Evolutionary conservation across 2,797 vertebrate genomes (phyloP).

Genomic region (Pteronotus mesoamericanus): DNA sequence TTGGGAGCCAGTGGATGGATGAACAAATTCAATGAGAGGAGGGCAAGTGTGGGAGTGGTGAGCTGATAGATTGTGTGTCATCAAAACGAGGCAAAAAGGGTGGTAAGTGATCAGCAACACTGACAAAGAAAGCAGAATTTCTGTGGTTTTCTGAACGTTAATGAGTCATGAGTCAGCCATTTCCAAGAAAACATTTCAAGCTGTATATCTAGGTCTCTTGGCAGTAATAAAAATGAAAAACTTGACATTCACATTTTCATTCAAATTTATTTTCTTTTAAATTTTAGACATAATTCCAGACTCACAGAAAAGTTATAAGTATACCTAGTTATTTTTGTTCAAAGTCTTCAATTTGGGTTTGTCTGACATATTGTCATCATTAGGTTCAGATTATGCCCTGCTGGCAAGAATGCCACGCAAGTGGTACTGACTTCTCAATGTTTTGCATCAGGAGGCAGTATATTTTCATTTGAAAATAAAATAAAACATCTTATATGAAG

Average conservation of each 20-base stretch:
- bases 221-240: slow-evolving; percentile 32
- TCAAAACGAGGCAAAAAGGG: not conserved
- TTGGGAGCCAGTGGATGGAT: not conserved
- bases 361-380: not conserved
- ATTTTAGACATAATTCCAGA: not conserved
- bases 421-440: not conserved
- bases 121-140: not conserved
- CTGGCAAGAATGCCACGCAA: not conserved
- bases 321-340: not conserved
- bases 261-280: not conserved
- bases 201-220: not conserved
- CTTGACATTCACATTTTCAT: not conserved
- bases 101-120: not conserved
- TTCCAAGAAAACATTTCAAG: slow-evolving; percentile 38
- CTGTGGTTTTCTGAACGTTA: slow-evolving; percentile 38
- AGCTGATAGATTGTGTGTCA: not conserved
- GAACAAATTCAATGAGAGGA: not conserved
- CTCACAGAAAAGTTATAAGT: not conserved
- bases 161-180: slow-evolving; percentile 7
- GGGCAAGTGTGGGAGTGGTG: not conserved
- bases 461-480: slow-evolving; percentile 28
- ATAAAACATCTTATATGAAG: not conserved
- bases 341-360: not conserved
- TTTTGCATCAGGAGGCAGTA: not conserved
- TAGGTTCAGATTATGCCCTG: not conserved